Evolutionary conservation across 2,888 invertebrate genomes (phyloP).

Genomic region (Callyntrura guangdongensis): DNA sequence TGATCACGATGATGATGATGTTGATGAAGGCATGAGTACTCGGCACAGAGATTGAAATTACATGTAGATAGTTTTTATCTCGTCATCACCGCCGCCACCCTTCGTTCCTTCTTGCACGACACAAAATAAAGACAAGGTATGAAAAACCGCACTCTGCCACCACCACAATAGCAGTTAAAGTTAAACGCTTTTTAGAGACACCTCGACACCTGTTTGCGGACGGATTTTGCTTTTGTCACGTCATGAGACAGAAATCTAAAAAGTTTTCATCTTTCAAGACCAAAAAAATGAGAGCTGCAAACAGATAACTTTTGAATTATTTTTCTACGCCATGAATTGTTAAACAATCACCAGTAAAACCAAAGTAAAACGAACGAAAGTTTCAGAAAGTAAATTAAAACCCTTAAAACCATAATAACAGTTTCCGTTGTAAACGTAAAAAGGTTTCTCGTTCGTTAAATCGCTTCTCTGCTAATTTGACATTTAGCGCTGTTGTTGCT

Average conservation of each 20-base stretch:
- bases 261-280: neutral
- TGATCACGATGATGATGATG: neutral
- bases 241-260: neutral
- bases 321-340: neutral
- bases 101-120: neutral
- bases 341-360: neutral
- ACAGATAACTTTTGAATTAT: neutral
- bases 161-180: too few species aligned
- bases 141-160: too few species aligned
- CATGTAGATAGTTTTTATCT: neutral
- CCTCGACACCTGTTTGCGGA: too few species aligned
- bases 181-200: too few species aligned
- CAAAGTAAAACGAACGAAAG: slow-evolving; percentile 18
- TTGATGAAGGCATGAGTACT: slow-evolving; percentile 5
- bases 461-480: neutral
- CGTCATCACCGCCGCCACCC: neutral
- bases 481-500: neutral
- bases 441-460: neutral
- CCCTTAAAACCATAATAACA: slow-evolving; percentile 8
- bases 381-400: slow-evolving; percentile 24
- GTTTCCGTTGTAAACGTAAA: neutral
- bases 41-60: neutral
- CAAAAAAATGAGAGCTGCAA: neutral
- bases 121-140: neutral
- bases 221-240: too few species aligned